Evolutionary conservation across 2,888 invertebrate species (phyloP).

Genomic region (Callyntrura guangdongensis): DNA sequence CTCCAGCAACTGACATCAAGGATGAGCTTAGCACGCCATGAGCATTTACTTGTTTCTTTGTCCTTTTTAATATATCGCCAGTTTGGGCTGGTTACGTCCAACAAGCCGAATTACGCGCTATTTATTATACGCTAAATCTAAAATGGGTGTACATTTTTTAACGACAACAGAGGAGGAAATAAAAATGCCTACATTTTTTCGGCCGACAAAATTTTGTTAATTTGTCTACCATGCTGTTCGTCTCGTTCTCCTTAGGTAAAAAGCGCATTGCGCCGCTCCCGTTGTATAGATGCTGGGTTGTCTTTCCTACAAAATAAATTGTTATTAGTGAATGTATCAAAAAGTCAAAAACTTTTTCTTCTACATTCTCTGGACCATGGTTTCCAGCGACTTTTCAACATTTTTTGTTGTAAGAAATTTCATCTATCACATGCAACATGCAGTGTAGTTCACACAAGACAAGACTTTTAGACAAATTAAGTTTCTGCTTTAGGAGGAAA

Average conservation of each 20-base stretch:
- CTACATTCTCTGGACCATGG: background rate
- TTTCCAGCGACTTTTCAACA: slow-evolving; percentile 14
- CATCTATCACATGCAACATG: background rate
- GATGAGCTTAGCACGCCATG: background rate
- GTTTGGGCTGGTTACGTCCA: slow-evolving; percentile 24
- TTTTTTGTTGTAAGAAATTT: background rate
- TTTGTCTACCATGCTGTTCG: background rate
- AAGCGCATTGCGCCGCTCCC: no score
- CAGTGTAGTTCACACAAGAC: background rate
- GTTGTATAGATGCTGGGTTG: no score
- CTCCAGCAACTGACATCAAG: slow-evolving; percentile 7
- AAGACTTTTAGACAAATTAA: slow-evolving; percentile 45
- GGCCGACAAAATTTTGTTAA: slow-evolving; percentile 20
- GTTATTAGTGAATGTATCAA: slow-evolving; percentile 19
- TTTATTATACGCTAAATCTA: background rate
- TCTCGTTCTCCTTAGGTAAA: background rate
- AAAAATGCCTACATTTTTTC: slow-evolving; percentile 25
- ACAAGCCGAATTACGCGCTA: background rate
- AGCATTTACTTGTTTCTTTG: background rate
- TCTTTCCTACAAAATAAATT: no score
- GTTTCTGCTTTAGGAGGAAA: slow-evolving; percentile 20
- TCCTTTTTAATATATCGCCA: slow-evolving; percentile 35
- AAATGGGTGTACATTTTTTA: slow-evolving; percentile 31
- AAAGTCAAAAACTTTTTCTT: background rate
- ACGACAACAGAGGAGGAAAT: slow-evolving; percentile 4